These are phyloP conservation scores for Neostethus bicornis DNA, from an alignment of 2,797 vertebrate species.

Conservation along the genomic window DNA sequence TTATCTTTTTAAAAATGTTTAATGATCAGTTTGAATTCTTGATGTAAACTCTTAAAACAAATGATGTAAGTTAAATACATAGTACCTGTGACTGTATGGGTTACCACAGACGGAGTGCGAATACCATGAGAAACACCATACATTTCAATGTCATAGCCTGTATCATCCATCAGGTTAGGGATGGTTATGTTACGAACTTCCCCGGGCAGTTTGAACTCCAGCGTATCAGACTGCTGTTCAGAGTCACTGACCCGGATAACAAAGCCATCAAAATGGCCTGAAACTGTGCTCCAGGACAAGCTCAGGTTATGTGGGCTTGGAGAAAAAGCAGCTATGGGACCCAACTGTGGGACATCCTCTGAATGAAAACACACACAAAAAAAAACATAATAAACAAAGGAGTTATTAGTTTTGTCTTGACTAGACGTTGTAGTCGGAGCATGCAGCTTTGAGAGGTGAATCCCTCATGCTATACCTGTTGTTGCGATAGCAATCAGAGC, in stretches of 20 bases:
- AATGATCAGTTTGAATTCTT: background rate
- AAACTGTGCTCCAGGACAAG: slow-evolving; percentile 84
- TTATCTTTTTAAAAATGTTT: background rate
- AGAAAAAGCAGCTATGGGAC: slow-evolving; percentile 80
- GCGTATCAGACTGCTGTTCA: slow-evolving; percentile 74
- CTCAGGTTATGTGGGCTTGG: slow-evolving; percentile 86
- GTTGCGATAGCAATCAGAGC: slow-evolving; percentile 80
- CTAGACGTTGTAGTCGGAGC: slow-evolving; percentile 5
- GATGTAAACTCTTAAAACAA: slow-evolving; percentile 6
- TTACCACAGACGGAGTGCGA: slow-evolving; percentile 80
- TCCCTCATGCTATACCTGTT: slow-evolving; percentile 80
- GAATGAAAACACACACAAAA: too few species aligned
- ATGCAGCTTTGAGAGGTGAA: slow-evolving; percentile 20
- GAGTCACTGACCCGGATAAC: slow-evolving; percentile 81
- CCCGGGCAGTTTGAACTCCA: slow-evolving; percentile 81
- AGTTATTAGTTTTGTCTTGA: slow-evolving; percentile 45
- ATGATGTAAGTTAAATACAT: slow-evolving; percentile 59
- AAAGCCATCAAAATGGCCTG: slow-evolving; percentile 86
- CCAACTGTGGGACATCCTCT: slow-evolving; percentile 88
- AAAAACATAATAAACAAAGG: slow-evolving; percentile 63
- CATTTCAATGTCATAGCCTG: slow-evolving; percentile 84
- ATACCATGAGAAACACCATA: slow-evolving; percentile 83
- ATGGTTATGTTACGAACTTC: slow-evolving; percentile 75
- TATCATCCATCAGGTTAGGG: slow-evolving; percentile 83
- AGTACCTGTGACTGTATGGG: slow-evolving; percentile 87